Evolutionary conservation across 1,140 invertebrate species (phyloP).

Genomic region (Dreissena polymorpha): DNA sequence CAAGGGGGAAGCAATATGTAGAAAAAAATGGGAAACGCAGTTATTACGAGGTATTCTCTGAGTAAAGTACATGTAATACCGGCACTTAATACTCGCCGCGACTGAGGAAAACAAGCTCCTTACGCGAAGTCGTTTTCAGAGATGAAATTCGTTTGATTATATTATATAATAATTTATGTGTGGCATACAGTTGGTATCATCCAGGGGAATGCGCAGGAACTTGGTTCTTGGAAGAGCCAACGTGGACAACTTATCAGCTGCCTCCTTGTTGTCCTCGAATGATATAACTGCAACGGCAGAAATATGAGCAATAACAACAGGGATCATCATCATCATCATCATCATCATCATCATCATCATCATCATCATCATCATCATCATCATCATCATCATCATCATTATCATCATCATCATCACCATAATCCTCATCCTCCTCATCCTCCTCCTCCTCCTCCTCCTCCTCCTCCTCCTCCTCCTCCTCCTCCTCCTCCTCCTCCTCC

Average conservation of each 20-base stretch:
- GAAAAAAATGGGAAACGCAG: no score
- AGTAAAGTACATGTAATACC: no score
- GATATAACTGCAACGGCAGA: constrained; percentile 24
- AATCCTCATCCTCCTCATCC: not conserved
- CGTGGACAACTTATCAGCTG: constrained; percentile 81
- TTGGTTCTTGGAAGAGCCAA: constrained; percentile 84
- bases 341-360: constrained; percentile 11
- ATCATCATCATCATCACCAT: constrained; percentile 1
- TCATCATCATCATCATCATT: constrained; percentile 8
- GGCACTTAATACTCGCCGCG: no score
- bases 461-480: not conserved
- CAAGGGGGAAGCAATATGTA: no score
- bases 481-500: no score
- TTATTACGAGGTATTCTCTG: no score
- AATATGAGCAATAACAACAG: not conserved
- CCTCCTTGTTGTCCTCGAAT: constrained; percentile 43
- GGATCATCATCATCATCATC: no score
- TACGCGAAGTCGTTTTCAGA: no score
- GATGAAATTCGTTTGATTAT: no score
- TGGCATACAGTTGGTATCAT: constrained; percentile 76
- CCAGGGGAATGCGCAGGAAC: constrained; percentile 81
- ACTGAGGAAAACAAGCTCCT: no score
- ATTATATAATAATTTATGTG: not conserved
- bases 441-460: not conserved
- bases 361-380: constrained; percentile 5